Evolutionary conservation across 1,140 invertebrate species (phyloP).

Genomic region (Drosophila nigrodunni): DNA sequence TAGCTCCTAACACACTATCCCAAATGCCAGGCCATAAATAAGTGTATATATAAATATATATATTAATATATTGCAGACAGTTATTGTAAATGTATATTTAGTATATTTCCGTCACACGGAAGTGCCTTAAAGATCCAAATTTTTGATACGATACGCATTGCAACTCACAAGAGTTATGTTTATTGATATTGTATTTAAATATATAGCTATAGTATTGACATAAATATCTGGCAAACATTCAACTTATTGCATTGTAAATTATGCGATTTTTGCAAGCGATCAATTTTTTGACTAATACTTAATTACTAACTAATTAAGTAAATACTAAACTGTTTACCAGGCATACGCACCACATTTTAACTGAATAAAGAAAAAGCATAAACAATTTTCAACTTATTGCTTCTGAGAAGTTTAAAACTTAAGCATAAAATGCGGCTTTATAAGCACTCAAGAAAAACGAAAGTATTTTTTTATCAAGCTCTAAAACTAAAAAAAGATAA

Average conservation of each 20-base stretch:
- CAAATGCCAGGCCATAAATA: slow-evolving; percentile 50
- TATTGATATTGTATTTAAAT: slow-evolving; percentile 34
- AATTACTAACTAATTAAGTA: slow-evolving; percentile 11
- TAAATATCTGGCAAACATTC: slow-evolving; percentile 20
- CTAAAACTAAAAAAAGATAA: slow-evolving; percentile 38
- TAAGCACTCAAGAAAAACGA: slow-evolving; percentile 29
- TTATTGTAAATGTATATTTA: slow-evolving; percentile 65
- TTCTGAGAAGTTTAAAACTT: slow-evolving; percentile 75
- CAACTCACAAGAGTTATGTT: slow-evolving; percentile 40
- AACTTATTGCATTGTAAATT: slow-evolving; percentile 75
- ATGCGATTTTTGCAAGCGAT: slow-evolving; percentile 73
- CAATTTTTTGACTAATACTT: slow-evolving; percentile 75
- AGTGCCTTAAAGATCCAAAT: slow-evolving; percentile 79
- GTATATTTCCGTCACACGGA: slow-evolving; percentile 85
- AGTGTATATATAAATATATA: slow-evolving; percentile 21
- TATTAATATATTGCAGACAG: slow-evolving; percentile 34
- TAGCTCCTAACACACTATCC: slow-evolving; percentile 50
- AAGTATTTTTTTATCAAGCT: slow-evolving; percentile 70
- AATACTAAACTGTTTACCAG: slow-evolving; percentile 70
- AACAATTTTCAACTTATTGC: slow-evolving; percentile 74
- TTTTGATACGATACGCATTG: slow-evolving; percentile 72
- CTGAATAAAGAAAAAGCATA: slow-evolving; percentile 28
- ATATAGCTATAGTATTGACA: slow-evolving; percentile 7
- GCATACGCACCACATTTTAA: slow-evolving; percentile 73
- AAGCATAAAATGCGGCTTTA: slow-evolving; percentile 74